Base-by-base conservation (phyloP, 2,888 invertebrate genomes). In the Melangyna quadrimaculata region DNA sequence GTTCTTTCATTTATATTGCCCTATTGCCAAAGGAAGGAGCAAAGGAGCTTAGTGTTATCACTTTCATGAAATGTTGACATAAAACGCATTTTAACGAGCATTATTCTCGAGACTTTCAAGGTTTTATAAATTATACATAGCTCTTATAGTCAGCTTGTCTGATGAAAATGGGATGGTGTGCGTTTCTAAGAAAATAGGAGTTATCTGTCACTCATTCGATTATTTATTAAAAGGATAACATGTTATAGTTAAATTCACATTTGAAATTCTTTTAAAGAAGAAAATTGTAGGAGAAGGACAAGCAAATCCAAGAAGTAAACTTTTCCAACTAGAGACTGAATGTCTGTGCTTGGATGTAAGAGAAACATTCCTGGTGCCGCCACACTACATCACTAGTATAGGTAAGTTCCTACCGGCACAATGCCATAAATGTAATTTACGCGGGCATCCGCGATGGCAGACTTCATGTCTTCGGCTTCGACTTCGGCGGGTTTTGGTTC, bases 371-470 rank as follows among this genome's bases (percentile, higher is more conserved):
- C 72, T 86, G 78, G 43, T 77, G 80, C 80, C 69, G 70, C 80
- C 80, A 65, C 57, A 86, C 80, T 79, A 79, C 75, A 80, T 72
- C 84, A 71, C 83, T n/a, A n/a, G n/a, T n/a, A n/a, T n/a, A n/a
- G 51, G 55, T 67, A 69, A 86, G 86, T 86, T 86, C 81, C 86
- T 86, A 77, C 86, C 86, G 78, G 81, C 77, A 86, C 80, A 86
- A 80, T 86, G 81, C 86, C 86, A 81, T 86, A 86, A 86, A 81
- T 81, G 88, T 87, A 87, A 88, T 88, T 82, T 87, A 87, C 82
- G 87, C 88, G 88, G 87, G 57, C 83, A 88, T 82, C 87, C 80
- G 86, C 87, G 87, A 80, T 87, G 87, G 82, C 73, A 88, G 88
- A 88, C 88, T 88, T 87, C 87, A 86, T 88, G 88, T 88, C 88